Evolutionary conservation across 2,113 vertebrate genomes (phyloP).

Genomic region (Oriolus oriolus): DNA sequence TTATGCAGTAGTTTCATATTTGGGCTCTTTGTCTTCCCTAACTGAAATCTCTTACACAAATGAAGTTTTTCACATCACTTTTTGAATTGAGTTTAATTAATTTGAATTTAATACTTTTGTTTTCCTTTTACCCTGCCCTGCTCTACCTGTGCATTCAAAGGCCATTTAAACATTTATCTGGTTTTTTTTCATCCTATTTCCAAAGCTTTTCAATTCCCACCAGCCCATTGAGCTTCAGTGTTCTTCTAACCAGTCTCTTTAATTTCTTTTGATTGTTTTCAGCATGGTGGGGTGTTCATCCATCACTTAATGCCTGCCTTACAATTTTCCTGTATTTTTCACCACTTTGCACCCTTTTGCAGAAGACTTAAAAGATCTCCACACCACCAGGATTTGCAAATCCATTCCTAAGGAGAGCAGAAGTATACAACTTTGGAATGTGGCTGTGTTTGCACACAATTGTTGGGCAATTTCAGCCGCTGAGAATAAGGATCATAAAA

Average conservation of each 20-base stretch:
- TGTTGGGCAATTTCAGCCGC: not conserved
- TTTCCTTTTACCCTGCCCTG: not conserved
- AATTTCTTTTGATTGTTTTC: not conserved
- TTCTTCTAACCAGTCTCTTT: not conserved
- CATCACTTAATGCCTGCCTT: not conserved
- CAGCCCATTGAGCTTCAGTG: not conserved
- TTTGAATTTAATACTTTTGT: not conserved
- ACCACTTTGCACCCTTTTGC: not conserved
- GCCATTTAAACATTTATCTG: not conserved
- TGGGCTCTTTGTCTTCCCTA: not conserved
- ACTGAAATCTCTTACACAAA: not conserved
- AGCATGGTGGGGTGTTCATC: not conserved
- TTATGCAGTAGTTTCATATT: not conserved
- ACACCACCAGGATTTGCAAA: not conserved
- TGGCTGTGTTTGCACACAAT: not conserved
- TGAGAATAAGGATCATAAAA: not conserved
- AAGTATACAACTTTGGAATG: accelerated
- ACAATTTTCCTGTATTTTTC: not conserved
- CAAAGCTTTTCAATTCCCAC: not conserved
- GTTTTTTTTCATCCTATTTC: not conserved
- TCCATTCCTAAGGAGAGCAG: not conserved
- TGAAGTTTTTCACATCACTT: not conserved
- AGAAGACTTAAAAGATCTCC: not conserved
- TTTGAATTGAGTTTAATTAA: not conserved
- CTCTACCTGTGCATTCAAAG: not conserved